Evolutionary conservation across 1,140 invertebrate species (phyloP).

Genomic region (Drosophila orosa): DNA sequence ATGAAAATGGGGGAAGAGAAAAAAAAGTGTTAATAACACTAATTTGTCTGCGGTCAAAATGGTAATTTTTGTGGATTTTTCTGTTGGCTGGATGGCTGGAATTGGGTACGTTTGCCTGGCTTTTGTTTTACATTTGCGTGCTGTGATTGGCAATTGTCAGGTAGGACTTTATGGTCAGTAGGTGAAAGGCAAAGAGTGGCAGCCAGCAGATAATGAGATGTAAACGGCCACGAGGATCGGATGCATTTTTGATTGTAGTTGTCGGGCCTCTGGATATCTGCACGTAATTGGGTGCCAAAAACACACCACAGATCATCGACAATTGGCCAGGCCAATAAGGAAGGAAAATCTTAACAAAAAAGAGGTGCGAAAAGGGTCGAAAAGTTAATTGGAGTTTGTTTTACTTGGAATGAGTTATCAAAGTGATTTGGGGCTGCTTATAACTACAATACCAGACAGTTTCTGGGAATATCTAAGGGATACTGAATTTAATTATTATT

Average conservation of each 20-base stretch:
- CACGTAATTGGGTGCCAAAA: slow-evolving; percentile 59
- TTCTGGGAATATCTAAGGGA: background rate
- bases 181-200: slow-evolving; percentile 55
- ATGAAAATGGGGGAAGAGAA: slow-evolving; percentile 36
- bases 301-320: slow-evolving; percentile 40
- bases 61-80: slow-evolving; percentile 67
- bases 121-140: slow-evolving; percentile 58
- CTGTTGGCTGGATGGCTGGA: slow-evolving; percentile 33
- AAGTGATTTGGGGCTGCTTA: background rate
- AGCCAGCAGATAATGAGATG: slow-evolving; percentile 59
- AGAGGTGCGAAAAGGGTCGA: slow-evolving; percentile 46
- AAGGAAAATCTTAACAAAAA: slow-evolving; percentile 20
- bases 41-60: slow-evolving; percentile 66
- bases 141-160: slow-evolving; percentile 56
- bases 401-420: slow-evolving; percentile 24
- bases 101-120: slow-evolving; percentile 35
- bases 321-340: slow-evolving; percentile 36
- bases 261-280: slow-evolving; percentile 7
- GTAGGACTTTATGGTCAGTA: slow-evolving; percentile 57
- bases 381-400: slow-evolving; percentile 30
- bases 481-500: background rate
- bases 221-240: slow-evolving; percentile 49
- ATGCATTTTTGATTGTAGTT: slow-evolving; percentile 36
- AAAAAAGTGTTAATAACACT: slow-evolving; percentile 66
- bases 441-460: background rate